Evolutionary conservation across 1,140 invertebrate species (phyloP), one percentile per base, ranked within the genome.

Genomic region (Vanessa atalanta): DNA sequence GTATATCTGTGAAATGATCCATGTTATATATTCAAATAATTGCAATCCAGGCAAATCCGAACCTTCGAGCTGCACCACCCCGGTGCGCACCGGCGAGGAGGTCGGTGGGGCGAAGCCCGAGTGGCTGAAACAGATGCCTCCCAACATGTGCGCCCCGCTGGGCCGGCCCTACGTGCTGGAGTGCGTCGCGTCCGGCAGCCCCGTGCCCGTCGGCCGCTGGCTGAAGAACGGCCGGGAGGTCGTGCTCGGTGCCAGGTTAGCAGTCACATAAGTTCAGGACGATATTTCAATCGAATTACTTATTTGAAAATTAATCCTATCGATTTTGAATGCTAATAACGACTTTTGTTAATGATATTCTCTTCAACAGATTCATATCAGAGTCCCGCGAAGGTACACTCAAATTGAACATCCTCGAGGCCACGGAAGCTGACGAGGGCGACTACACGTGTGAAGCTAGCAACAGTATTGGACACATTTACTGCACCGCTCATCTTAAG

Each of bases 361-460:
- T 12, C 11, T 57, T n/a, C 16, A 13, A 87, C 50, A 83, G 93
- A 73, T 97, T 97, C 85, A 95, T 95, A 60, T 89, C 94, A 1
- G 97, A 98, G 83, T 93, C 94, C 43, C 95, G 97, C 72, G 96
- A 97, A 73, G 97, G 97, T 14, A 94, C 96, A 0, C 98, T 97
- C 87, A 95, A 95, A 69, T 93, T 99, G n/a, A 96, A 97, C 73
- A 97, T 99, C 81, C 95, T 95, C 57, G 98, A 99, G 83, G 95
- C 99, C n/a, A 94, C 96, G 81, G 96, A 98, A 67, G 95, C 96
- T 11, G 99, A 99, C 87, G 97, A 98, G 75, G 99, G 98, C 20
- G 98, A 99, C 85, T 99, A 99, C 90, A 98, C 97, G 1, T 99
- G 99, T 87, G 98, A 99, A 86, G 97, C 99, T 15, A 95, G 95